Evolutionary conservation across 2,113 vertebrate genomes (phyloP).

Genomic region (Eleginops maclovinus): DNA sequence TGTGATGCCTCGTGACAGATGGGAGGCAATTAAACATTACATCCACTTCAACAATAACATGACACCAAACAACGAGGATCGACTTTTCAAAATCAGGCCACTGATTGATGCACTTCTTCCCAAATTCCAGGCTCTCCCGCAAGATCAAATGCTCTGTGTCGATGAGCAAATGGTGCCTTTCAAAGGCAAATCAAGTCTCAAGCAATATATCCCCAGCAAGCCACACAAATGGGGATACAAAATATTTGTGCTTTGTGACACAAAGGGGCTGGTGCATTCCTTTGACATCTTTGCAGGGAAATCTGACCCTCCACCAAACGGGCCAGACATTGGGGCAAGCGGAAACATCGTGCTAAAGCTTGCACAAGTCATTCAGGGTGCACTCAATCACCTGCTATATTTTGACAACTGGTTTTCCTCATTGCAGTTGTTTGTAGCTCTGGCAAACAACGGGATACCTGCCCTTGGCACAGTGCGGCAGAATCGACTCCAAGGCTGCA

Average conservation of each 20-base stretch:
- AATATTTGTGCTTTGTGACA: conserved; percentile 42
- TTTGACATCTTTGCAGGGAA: conserved; percentile 29
- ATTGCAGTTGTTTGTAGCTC: conserved; percentile 31
- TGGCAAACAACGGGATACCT: conserved; percentile 40
- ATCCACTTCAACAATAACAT: no score
- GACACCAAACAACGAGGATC: no score
- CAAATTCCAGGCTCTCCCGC: no score
- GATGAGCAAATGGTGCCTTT: no score
- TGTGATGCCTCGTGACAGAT: no score
- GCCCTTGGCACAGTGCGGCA: conserved; percentile 33
- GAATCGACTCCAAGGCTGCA: conserved; percentile 2
- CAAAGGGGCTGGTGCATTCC: conserved; percentile 47
- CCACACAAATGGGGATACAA: conserved; percentile 34
- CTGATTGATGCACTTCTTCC: no score
- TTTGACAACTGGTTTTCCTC: conserved; percentile 43
- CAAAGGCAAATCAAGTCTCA: conserved; percentile 28
- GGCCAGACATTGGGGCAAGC: background rate
- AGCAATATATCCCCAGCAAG: conserved; percentile 17
- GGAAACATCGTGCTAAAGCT: conserved; percentile 19
- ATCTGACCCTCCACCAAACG: background rate
- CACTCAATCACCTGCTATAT: conserved; percentile 27
- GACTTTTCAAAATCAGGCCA: no score
- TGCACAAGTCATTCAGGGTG: conserved; percentile 19
- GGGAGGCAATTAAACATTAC: no score
- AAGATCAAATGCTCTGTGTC: no score